Conservation (phyloP, 2,888 invertebrate genomes). For the Anthophora plumipes region DNA sequence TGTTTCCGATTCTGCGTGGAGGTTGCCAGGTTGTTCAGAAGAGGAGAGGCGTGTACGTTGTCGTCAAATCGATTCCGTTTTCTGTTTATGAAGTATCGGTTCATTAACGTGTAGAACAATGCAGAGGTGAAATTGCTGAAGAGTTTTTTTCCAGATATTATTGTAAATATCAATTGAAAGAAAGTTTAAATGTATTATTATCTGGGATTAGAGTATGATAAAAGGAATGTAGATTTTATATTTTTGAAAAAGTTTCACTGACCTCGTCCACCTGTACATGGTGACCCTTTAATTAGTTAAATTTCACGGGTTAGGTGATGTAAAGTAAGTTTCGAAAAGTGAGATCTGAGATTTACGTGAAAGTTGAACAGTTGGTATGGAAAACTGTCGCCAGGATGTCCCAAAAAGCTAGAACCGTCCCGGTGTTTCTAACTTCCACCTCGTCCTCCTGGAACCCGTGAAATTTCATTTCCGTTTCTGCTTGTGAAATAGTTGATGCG, state of each 20-base stretch:
- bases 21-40: too few relatives aligned
- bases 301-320: background rate
- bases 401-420: constrained; percentile 29
- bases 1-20: too few relatives aligned
- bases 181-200: too few relatives aligned
- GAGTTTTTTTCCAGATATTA: too few relatives aligned
- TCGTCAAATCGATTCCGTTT: background rate
- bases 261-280: too few relatives aligned
- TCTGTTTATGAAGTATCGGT: background rate
- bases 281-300: background rate
- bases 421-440: constrained; percentile 33
- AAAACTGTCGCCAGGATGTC: constrained; percentile 28
- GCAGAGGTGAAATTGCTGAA: background rate
- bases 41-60: background rate
- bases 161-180: too few relatives aligned
- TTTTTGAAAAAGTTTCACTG: too few relatives aligned
- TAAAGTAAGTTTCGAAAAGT: constrained; percentile 18
- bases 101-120: background rate
- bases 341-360: constrained; percentile 17
- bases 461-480: constrained; percentile 48
- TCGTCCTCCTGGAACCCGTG: background rate
- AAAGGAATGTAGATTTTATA: too few relatives aligned
- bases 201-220: too few relatives aligned
- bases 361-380: constrained; percentile 11
- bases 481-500: constrained; percentile 32